Evolutionary conservation across 2,888 invertebrate genomes (phyloP).

Genomic region (Ennomos quercinarius): DNA sequence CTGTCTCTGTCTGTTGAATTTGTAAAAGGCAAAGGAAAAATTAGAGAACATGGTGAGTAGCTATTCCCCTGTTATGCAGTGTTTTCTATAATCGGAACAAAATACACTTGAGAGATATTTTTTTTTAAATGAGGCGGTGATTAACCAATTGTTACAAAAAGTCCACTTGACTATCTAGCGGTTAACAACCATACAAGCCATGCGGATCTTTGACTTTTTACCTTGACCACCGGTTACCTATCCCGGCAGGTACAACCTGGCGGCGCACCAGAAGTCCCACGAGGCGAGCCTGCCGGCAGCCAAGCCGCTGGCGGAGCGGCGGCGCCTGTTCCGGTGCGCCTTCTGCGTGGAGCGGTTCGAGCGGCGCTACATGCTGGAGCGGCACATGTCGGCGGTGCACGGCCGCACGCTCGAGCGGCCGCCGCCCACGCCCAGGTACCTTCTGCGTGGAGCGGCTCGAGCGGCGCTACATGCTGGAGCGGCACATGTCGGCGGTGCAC

Average conservation of each 20-base stretch:
- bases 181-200: no score
- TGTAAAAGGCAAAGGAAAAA: no score
- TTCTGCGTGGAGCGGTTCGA: slow-evolving; percentile 79
- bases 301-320: slow-evolving; percentile 44
- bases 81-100: no score
- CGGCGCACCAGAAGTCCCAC: slow-evolving; percentile 77
- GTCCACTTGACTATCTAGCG: no score
- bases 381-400: slow-evolving; percentile 71
- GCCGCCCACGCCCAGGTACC: slow-evolving; percentile 67
- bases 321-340: slow-evolving; percentile 73
- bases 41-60: no score
- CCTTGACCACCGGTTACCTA: not conserved
- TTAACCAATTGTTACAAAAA: no score
- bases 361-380: slow-evolving; percentile 75
- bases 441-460: slow-evolving; percentile 75
- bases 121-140: no score
- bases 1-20: no score
- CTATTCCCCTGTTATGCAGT: no score
- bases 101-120: no score
- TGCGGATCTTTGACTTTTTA: no score
- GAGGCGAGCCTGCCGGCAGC: slow-evolving; percentile 44
- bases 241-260: slow-evolving; percentile 67
- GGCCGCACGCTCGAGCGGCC: slow-evolving; percentile 77
- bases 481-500: slow-evolving; percentile 86
- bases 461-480: no score